Evolutionary conservation across 2,113 vertebrate genomes (phyloP).

Genomic region (Pagrus major): DNA sequence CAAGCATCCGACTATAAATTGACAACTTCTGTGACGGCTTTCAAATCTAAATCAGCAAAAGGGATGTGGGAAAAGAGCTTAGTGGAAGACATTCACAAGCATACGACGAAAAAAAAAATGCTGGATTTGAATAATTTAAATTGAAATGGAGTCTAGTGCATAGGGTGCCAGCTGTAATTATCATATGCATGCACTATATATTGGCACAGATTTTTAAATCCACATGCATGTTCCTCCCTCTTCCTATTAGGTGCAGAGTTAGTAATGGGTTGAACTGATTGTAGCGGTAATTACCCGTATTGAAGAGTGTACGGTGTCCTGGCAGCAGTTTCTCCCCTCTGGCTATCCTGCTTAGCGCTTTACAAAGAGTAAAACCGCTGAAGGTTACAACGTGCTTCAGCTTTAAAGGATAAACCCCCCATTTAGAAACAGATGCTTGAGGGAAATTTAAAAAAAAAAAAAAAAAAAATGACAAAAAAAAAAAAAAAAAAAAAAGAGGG

Average conservation of each 20-base stretch:
- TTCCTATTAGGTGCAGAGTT: conserved; percentile 37
- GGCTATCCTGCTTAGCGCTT: conserved; percentile 67
- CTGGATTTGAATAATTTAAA: conserved; percentile 67
- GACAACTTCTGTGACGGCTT: conserved; percentile 56
- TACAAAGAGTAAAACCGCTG: conserved; percentile 75
- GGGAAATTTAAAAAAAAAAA: no score
- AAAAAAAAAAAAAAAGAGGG: conserved; percentile 64
- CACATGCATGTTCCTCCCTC: conserved; percentile 13
- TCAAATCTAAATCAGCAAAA: conserved; percentile 58
- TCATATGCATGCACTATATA: conserved; percentile 32
- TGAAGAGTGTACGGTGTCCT: conserved; percentile 63
- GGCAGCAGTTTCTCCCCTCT: conserved; percentile 63
- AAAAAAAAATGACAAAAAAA: no score
- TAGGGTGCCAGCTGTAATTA: conserved; percentile 51
- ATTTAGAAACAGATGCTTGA: conserved; percentile 77
- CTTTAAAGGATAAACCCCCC: conserved; percentile 76
- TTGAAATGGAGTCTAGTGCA: conserved; percentile 44
- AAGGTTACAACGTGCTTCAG: conserved; percentile 72
- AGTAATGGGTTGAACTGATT: conserved; percentile 59
- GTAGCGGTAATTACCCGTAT: conserved; percentile 64
- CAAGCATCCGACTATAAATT: conserved; percentile 47
- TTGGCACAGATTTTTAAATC: conserved; percentile 41
- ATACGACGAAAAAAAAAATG: conserved; percentile 7
- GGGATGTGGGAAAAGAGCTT: conserved; percentile 38
- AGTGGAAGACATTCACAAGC: conserved; percentile 39